These are phyloP conservation scores for Chelmon rostratus DNA, from an alignment of 2,797 vertebrate genomes.

Conservation along the genomic window DNA sequence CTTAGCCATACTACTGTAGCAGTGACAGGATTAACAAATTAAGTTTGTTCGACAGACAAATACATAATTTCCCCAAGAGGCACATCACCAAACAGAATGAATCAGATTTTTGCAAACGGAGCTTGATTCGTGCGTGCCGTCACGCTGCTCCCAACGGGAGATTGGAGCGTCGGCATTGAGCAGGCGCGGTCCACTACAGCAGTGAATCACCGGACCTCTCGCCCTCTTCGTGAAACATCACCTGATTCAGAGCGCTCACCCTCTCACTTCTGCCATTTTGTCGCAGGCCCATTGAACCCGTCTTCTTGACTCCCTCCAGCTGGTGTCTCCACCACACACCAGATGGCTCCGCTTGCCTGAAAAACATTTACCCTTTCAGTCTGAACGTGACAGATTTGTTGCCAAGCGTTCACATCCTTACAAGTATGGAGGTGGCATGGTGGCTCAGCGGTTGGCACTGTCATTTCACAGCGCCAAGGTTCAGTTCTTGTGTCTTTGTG, in stretches of 20 bases:
- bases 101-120: background rate
- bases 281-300: conserved; percentile 53
- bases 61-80: background rate
- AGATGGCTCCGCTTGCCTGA: conserved; percentile 79
- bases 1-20: background rate
- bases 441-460: conserved; percentile 57
- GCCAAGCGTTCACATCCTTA: conserved; percentile 61
- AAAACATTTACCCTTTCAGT: conserved; percentile 79
- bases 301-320: conserved; percentile 75
- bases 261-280: conserved; percentile 64
- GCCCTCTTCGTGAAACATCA: conserved; percentile 55
- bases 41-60: background rate
- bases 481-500: conserved; percentile 30
- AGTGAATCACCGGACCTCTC: conserved; percentile 60
- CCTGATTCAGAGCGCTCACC: conserved; percentile 62
- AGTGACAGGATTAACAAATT: background rate
- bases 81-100: background rate
- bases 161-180: conserved; percentile 15
- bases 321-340: conserved; percentile 81
- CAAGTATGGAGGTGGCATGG: conserved; percentile 54
- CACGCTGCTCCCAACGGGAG: conserved; percentile 14
- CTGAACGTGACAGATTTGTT: conserved; percentile 67
- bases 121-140: conserved; percentile 4
- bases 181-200: conserved; percentile 27
- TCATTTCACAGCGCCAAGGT: conserved; percentile 55